Evolutionary conservation across 2,888 invertebrate genomes (phyloP).

Genomic region (Mamestra brassicae): DNA sequence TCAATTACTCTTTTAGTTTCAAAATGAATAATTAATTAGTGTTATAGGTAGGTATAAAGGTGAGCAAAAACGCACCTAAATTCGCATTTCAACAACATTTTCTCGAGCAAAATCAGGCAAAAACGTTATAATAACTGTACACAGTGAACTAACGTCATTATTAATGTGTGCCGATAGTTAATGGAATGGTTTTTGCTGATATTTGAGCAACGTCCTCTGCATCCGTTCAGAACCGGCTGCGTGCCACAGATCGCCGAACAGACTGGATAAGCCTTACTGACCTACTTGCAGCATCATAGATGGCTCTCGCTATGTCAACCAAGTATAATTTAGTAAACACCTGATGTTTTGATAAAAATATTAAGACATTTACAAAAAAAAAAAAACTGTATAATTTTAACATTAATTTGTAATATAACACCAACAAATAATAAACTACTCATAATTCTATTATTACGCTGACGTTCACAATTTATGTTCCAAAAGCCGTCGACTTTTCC

Average conservation of each 20-base stretch:
- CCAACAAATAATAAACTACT: background rate
- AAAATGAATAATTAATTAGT: background rate
- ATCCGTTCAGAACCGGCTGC: slow-evolving; percentile 62
- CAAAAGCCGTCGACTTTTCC: slow-evolving; percentile 3
- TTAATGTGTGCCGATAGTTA: slow-evolving; percentile 58
- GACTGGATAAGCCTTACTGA: slow-evolving; percentile 44
- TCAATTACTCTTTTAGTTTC: background rate
- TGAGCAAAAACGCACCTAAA: background rate
- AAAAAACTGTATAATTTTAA: background rate
- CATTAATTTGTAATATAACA: slow-evolving; percentile 10
- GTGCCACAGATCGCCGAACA: slow-evolving; percentile 24
- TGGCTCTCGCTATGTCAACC: slow-evolving; percentile 19
- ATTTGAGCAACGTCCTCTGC: slow-evolving; percentile 63
- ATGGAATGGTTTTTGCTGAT: slow-evolving; percentile 61
- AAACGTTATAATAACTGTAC: slow-evolving; percentile 47
- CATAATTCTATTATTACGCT: background rate
- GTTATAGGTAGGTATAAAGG: no score
- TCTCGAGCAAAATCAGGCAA: slow-evolving; percentile 20
- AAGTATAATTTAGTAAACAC: background rate
- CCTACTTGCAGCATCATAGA: slow-evolving; percentile 42
- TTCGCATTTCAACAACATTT: slow-evolving; percentile 29
- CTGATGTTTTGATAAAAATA: background rate
- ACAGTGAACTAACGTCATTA: slow-evolving; percentile 51
- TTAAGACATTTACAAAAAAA: background rate
- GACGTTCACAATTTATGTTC: slow-evolving; percentile 24